phyloP scores from a whole-genome alignment of 2,888 invertebrate species.

The Labia minor region DNA sequence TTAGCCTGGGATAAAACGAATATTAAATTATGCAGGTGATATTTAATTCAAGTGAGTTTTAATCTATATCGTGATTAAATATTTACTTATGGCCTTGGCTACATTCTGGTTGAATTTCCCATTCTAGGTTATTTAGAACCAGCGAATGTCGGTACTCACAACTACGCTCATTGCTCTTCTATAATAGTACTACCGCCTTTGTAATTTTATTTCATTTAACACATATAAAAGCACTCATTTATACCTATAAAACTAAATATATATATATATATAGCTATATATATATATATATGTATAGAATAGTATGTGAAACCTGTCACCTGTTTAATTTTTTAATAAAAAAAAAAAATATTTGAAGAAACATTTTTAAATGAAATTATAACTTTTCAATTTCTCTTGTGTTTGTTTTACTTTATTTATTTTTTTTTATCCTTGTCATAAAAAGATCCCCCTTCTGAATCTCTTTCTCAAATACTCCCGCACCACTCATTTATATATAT shows the following conservation, averaged over 20 bases:
- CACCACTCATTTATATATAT: too few relatives aligned
- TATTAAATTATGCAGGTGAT: constrained; percentile 6
- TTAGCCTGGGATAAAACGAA: constrained; percentile 9
- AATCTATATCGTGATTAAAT: constrained; percentile 5
- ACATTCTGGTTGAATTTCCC: constrained; percentile 1
- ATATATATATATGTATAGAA: too few relatives aligned
- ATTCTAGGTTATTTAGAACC: neutral
- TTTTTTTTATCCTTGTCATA: too few relatives aligned
- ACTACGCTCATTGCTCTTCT: neutral
- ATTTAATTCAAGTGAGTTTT: constrained; percentile 13
- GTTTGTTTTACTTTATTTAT: too few relatives aligned
- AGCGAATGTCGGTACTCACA: neutral
- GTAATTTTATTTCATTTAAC: constrained; percentile 1
- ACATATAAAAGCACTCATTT: neutral
- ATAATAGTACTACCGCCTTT: neutral
- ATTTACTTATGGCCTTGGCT: neutral
- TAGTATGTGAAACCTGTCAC: too few relatives aligned
- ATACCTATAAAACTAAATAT: neutral
- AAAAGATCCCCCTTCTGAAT: too few relatives aligned
- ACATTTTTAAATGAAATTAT: too few relatives aligned
- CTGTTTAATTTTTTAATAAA: too few relatives aligned
- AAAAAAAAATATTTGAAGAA: too few relatives aligned
- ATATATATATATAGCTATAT: too few relatives aligned
- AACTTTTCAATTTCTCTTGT: too few relatives aligned
- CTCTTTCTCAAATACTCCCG: too few relatives aligned